These are phyloP conservation scores for Ornithorhynchus anatinus DNA, from an alignment of 2,113 vertebrate genomes.

Conservation along the genomic window DNA sequence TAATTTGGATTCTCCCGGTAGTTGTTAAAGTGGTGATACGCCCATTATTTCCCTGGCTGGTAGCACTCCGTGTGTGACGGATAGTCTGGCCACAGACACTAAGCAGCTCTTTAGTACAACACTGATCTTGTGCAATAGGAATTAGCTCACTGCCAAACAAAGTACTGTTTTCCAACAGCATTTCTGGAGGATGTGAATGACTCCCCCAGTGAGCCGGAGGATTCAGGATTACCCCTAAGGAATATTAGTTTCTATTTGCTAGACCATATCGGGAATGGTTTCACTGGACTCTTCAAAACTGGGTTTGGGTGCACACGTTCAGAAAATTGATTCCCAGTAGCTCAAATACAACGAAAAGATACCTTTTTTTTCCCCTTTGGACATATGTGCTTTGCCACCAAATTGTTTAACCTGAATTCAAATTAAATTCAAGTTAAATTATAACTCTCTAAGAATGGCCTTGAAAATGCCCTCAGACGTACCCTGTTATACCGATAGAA, in stretches of 20 bases:
- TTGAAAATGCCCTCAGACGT: background rate
- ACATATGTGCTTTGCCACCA: slow-evolving; percentile 35
- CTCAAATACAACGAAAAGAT: slow-evolving; percentile 51
- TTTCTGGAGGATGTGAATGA: slow-evolving; percentile 68
- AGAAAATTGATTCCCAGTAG: slow-evolving; percentile 24
- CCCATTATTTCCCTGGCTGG: slow-evolving; percentile 63
- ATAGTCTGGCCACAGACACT: slow-evolving; percentile 61
- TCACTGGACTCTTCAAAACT: slow-evolving; percentile 36
- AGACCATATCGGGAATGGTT: slow-evolving; percentile 45
- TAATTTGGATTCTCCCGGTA: slow-evolving; percentile 50
- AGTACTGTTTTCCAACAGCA: slow-evolving; percentile 74
- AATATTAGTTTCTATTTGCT: no score
- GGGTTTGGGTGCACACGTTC: slow-evolving; percentile 52
- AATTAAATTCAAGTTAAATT: slow-evolving; percentile 54
- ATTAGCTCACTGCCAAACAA: slow-evolving; percentile 73
- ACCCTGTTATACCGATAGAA: no score
- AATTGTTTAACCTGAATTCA: slow-evolving; percentile 60
- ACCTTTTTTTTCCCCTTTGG: slow-evolving; percentile 41
- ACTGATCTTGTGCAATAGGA: slow-evolving; percentile 72
- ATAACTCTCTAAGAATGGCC: slow-evolving; percentile 3
- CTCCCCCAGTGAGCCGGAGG: slow-evolving; percentile 58
- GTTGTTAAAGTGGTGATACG: slow-evolving; percentile 61
- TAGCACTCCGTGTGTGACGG: slow-evolving; percentile 53
- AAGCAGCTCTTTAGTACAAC: slow-evolving; percentile 63
- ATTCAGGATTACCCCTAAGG: slow-evolving; percentile 43